Base-by-base conservation (phyloP, 1,140 invertebrate species). In the Drosophila arizonae region DNA sequence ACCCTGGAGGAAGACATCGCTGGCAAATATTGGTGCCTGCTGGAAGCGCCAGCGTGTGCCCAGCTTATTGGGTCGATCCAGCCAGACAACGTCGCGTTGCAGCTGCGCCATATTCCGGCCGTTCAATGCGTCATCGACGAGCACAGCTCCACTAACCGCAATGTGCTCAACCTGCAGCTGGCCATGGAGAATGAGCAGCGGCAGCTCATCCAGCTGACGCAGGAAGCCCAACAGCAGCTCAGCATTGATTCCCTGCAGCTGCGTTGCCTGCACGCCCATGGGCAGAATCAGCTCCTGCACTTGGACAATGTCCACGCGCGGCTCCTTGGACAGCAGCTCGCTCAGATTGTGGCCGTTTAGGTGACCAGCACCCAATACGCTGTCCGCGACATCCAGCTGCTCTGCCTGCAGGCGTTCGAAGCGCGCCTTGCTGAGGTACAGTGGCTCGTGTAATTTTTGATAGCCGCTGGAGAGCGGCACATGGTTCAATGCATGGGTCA, bases 111-210 rank as follows among this genome's bases (percentile, higher is more conserved):
- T 28, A 6, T 71, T 17, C 0, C 43, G 52, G 1, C 48, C 71
- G 52, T 91, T 91, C 2, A 91, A 55, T 2, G 46, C 43, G 4
- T 58, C 55, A 2, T 61, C 9, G 9, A 78, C 61, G 6, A 76
- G 61, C 1, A 91, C 77, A 15, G 72, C 72, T 1, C 88, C 90
- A 8, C 66, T 81, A 6, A 91, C 72, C 0, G 45, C 57, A 11
- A 91, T 86, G 6, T 65, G 73, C 6, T 84, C 73, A 11, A 91
- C 85, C 39, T 87, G 72, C n/a, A 91, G 60, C 30, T 86, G 78
- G 3, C 90, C 90, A 55, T 89, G 66, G 1, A 91, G 74, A 10
- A 91, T 84, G 24, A 91, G 84, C 24, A 81, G 61, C 8, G 90
- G 90, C 30, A 91, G 26, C 3, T 84, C 85, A 51, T 91, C 85